Base-by-base conservation (phyloP, 2,888 invertebrate species). In the Steinernema scapterisci region DNA sequence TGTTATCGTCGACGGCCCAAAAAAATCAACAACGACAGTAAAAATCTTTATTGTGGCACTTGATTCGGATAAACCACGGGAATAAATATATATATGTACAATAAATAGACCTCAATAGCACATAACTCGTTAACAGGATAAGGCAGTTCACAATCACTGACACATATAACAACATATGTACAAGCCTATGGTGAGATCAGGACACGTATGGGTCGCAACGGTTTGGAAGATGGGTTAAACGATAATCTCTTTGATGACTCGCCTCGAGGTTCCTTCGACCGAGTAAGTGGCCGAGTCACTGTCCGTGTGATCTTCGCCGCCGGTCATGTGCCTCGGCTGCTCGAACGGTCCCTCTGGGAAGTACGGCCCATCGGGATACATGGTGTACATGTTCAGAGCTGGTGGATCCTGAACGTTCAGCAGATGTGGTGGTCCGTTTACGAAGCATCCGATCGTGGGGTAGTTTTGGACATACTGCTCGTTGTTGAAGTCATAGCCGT, bases 401-500 rank as follows among this genome's bases (percentile, higher is more conserved):
- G 52, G 25, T 7, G 21, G 21, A 23, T 52, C 21, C 25, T 52
- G 52, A 63, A 19, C 43, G 31, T 9, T 44, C 25, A 21, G 31
- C 44, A 46, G 25, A 21, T 16, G 48, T 63, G 27, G 21, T 70
- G 31, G 51, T 48, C 16, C 48, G 43, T 48, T 52, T 11, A 27
- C 13, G 25, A 31, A 70, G 31, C 38, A 38, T 38, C 38, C 38
- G 38, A 38, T 9, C 38, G 38, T 6, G 5, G 38, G 38, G 9
- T 38, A 38, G 38, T 38, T 38, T 38, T 75, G 74, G 44, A 79
- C 63, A 71, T 74, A 79, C 0, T 80, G 77, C 45, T 78, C 79
- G 54, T 76, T 79, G 48, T 63, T 45, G 76, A 74, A 78, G 63
- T 78, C 75, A 27, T 79, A 73, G 27, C 75, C 72, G 25, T 51